A percentile compares a stretch with the other conserved stretches of the same genome.
Conservation (phyloP, 2,888 invertebrate genomes). For the Drosophila diplacantha region DNA sequence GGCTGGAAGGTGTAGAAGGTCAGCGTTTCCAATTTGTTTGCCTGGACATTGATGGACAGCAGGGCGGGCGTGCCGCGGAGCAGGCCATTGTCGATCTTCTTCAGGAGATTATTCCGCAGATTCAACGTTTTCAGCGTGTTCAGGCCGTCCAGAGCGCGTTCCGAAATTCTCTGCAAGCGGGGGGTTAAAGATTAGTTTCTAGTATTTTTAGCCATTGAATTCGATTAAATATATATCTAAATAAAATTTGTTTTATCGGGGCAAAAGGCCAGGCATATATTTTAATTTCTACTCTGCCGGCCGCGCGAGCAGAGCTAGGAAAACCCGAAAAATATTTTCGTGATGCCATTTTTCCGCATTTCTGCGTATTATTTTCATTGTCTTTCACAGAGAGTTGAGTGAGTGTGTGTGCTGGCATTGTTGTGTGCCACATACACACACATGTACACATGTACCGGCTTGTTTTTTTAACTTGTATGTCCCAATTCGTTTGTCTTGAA, state of each 20-base stretch:
- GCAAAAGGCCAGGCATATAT: not conserved
- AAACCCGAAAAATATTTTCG: conserved; percentile 50
- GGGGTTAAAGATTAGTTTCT: conserved; percentile 20
- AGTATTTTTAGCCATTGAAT: conserved; percentile 5
- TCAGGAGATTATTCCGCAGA: conserved; percentile 87
- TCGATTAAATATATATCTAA: conserved; percentile 16
- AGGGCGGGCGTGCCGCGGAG: conserved; percentile 86
- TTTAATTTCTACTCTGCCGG: conserved; percentile 6
- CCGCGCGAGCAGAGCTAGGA: conserved; percentile 15
- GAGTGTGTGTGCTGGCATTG: conserved; percentile 33
- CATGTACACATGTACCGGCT: not conserved
- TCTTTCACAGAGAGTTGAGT: conserved; percentile 53
- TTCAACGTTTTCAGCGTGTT: conserved; percentile 84
- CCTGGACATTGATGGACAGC: conserved; percentile 86
- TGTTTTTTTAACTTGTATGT: conserved; percentile 60
- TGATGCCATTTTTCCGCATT: conserved; percentile 44
- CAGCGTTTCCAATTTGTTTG: conserved; percentile 87
- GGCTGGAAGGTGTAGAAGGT: conserved; percentile 86
- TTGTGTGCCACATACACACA: conserved; percentile 27
- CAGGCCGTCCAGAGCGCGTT: conserved; percentile 87
- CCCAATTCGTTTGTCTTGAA: conserved; percentile 69
- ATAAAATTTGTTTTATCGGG: not conserved
- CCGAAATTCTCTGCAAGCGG: conserved; percentile 82
- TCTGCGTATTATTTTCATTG: conserved; percentile 68
- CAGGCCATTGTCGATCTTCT: conserved; percentile 84